Percentiles rank a stretch among this genome's conserved stretches.
Conservation (phyloP, 2,888 invertebrate species). For the Scaptomyza polygonia region DNA sequence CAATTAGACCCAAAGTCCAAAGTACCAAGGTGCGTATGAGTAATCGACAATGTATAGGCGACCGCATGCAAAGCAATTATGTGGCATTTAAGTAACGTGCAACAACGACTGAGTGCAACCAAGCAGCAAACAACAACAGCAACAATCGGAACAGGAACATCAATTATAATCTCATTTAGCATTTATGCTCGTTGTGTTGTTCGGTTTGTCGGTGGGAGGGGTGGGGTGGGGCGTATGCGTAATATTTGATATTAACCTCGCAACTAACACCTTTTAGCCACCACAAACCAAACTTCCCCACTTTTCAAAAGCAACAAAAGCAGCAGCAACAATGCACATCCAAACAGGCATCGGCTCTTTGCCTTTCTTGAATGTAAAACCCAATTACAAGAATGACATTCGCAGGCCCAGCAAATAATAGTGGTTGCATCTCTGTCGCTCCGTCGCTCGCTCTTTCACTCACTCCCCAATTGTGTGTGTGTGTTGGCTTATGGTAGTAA, state of each 20-base stretch:
- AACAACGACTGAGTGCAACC: constrained; percentile 8
- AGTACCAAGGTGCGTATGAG: constrained; percentile 58
- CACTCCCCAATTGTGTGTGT: constrained; percentile 5
- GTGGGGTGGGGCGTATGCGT: constrained; percentile 33
- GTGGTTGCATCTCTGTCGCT: background rate
- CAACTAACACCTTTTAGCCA: background rate
- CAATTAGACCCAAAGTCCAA: constrained; percentile 55
- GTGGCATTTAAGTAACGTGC: constrained; percentile 52
- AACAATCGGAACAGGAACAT: constrained; percentile 10
- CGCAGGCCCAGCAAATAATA: constrained; percentile 35
- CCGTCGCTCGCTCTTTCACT: constrained; percentile 6
- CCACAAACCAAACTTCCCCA: background rate
- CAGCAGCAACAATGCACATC: constrained; percentile 25
- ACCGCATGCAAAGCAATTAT: constrained; percentile 57
- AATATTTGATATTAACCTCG: constrained; percentile 34
- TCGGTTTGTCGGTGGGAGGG: too few relatives aligned
- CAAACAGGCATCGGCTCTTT: constrained; percentile 17
- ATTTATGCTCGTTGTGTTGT: constrained; percentile 33
- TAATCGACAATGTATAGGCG: constrained; percentile 45
- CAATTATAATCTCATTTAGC: constrained; percentile 40
- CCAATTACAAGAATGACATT: constrained; percentile 75
- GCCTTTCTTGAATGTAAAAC: constrained; percentile 42
- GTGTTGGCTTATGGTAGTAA: constrained; percentile 30
- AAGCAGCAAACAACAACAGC: constrained; percentile 6
- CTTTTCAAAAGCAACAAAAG: background rate